Evolutionary conservation across 2,888 invertebrate genomes (phyloP).

Genomic region (Rhorus exstirpatorius): DNA sequence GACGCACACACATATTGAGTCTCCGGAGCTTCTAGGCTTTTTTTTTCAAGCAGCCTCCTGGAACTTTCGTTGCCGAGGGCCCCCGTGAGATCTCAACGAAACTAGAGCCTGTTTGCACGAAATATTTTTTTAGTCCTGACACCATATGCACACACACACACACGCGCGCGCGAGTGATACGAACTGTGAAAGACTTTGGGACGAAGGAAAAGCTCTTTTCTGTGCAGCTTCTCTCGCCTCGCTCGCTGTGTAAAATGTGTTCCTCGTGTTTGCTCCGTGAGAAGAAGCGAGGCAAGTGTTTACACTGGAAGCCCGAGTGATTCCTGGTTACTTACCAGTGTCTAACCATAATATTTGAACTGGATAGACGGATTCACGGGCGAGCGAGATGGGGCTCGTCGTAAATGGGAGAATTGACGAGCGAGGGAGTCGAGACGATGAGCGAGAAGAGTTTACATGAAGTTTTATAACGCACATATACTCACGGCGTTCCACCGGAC

Average conservation of each 20-base stretch:
- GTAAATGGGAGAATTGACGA: constrained; percentile 4
- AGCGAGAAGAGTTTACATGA: constrained; percentile 75
- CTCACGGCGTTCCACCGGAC: too few species aligned
- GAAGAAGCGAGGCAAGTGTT: constrained; percentile 68
- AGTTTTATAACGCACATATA: constrained; percentile 57
- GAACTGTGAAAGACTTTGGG: constrained; percentile 49
- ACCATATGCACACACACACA: not conserved
- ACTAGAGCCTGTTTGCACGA: constrained; percentile 21
- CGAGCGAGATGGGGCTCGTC: constrained; percentile 44
- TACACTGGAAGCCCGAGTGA: constrained; percentile 69
- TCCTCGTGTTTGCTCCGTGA: constrained; percentile 11
- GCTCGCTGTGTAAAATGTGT: constrained; percentile 18
- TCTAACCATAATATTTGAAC: constrained; percentile 82
- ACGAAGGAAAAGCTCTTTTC: constrained; percentile 52
- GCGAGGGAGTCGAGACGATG: constrained; percentile 28
- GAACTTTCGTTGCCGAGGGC: constrained; percentile 47
- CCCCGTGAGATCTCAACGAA: not conserved
- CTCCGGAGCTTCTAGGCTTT: constrained; percentile 53
- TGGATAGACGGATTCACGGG: constrained; percentile 76
- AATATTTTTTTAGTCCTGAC: constrained; percentile 64
- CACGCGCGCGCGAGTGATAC: too few species aligned
- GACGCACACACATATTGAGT: too few species aligned
- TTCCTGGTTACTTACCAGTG: constrained; percentile 78
- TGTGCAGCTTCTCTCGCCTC: constrained; percentile 38
- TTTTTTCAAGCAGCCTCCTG: constrained; percentile 11